Conservation (phyloP, 2,888 invertebrate genomes). For the Machimus atricapillus region DNA sequence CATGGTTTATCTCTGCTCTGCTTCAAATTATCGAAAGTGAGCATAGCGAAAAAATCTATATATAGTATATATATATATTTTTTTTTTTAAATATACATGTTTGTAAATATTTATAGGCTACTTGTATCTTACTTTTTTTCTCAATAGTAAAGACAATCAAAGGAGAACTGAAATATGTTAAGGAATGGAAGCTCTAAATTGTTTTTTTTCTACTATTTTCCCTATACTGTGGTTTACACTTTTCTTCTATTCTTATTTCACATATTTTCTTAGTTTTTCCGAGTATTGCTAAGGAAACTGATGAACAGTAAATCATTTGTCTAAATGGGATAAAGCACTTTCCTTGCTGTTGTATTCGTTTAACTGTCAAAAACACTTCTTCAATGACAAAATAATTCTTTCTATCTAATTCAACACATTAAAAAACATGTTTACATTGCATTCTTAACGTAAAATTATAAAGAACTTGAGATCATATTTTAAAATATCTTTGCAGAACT, state of each 20-base stretch:
- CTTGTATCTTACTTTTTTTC: not conserved
- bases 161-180: not conserved
- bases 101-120: slow-evolving; percentile 13
- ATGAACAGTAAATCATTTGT: not conserved
- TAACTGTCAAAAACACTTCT: not conserved
- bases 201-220: slow-evolving; percentile 20
- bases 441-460: not conserved
- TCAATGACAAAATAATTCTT: not conserved
- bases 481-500: not conserved
- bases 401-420: not conserved
- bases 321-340: not conserved
- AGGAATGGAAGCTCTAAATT: slow-evolving; percentile 45
- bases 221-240: not conserved
- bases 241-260: not conserved
- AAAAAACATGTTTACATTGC: not conserved
- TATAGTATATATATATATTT: not conserved
- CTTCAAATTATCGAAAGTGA: slow-evolving; percentile 9
- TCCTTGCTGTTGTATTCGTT: not conserved
- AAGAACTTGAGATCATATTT: not conserved
- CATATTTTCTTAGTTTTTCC: not conserved
- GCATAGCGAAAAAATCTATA: slow-evolving; percentile 6
- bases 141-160: not conserved
- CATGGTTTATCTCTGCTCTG: not conserved
- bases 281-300: not conserved
- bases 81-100: not conserved